These are phyloP conservation scores for Tiphia femorata DNA, from an alignment of 2,888 invertebrate genomes.

Conservation along the genomic window DNA sequence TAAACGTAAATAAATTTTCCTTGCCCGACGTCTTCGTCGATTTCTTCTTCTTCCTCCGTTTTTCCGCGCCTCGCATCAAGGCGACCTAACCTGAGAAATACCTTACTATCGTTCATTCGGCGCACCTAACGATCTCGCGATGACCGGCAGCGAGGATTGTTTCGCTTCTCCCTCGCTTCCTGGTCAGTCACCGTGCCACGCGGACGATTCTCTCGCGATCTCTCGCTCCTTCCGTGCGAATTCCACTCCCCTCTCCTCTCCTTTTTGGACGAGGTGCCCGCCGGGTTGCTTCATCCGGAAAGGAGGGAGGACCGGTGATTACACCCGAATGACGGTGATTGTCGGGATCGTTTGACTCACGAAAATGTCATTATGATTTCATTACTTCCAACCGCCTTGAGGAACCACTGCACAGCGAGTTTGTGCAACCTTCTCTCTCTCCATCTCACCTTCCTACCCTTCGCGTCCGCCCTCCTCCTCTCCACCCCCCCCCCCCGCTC, in stretches of 20 bases:
- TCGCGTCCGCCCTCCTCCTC: constrained; percentile 15
- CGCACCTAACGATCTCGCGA: too few species aligned
- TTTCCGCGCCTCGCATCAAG: too few species aligned
- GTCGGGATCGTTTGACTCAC: constrained; percentile 60
- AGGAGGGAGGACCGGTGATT: constrained; percentile 55
- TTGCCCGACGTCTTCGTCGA: too few species aligned
- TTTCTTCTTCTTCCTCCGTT: constrained; percentile 19
- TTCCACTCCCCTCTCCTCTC: constrained; percentile 8
- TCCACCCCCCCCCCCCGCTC: constrained; percentile 8
- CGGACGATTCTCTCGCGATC: not conserved
- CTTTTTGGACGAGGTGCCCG: constrained; percentile 22
- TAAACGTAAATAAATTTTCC: too few species aligned
- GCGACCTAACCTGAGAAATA: too few species aligned
- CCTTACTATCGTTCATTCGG: too few species aligned
- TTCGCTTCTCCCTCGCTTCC: not conserved
- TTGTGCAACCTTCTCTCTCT: constrained; percentile 43
- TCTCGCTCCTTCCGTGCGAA: too few species aligned
- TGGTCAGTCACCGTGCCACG: constrained; percentile 1
- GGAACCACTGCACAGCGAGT: constrained; percentile 45
- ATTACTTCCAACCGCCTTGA: constrained; percentile 57
- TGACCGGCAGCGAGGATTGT: too few species aligned
- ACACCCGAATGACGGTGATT: constrained; percentile 53
- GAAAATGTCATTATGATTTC: constrained; percentile 66
- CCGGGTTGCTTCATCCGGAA: constrained; percentile 55
- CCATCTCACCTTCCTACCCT: constrained; percentile 6